phyloP scores from a whole-genome alignment of 2,113 vertebrate genomes.

The Dasyprocta punctata region DNA sequence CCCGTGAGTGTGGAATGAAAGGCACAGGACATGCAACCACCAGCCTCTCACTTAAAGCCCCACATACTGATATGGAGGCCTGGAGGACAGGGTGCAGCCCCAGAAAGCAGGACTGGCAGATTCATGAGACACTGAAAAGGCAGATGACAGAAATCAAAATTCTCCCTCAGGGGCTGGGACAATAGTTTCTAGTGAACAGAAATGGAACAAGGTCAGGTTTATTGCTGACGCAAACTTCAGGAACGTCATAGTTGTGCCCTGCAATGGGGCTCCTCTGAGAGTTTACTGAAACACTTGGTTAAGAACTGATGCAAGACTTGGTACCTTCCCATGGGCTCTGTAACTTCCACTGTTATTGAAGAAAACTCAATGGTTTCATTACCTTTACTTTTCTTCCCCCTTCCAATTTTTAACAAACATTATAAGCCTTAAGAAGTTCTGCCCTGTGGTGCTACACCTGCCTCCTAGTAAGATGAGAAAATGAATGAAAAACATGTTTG shows the following conservation, averaged over 20 bases:
- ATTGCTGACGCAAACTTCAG: neutral
- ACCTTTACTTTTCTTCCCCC: neutral
- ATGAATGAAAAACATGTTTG: neutral
- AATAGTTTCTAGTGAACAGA: neutral
- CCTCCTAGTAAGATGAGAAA: neutral
- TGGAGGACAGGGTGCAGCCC: neutral
- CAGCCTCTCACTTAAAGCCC: neutral
- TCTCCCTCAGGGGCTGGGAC: neutral
- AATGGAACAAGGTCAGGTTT: no score
- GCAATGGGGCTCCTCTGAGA: neutral
- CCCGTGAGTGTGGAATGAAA: neutral
- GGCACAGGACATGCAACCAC: neutral
- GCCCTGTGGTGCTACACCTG: neutral
- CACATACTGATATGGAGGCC: neutral
- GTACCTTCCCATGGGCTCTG: neutral
- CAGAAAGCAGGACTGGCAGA: neutral
- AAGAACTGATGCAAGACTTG: neutral
- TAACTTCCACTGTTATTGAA: neutral
- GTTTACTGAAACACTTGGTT: neutral
- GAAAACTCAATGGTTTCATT: slow-evolving; percentile 53
- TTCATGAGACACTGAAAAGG: neutral
- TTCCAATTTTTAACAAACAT: slow-evolving; percentile 9
- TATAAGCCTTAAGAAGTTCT: neutral
- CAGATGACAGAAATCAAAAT: neutral
- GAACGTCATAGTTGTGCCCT: neutral